Conservation (phyloP, 1,140 invertebrate genomes). For the Anoplophora glabripennis region DNA sequence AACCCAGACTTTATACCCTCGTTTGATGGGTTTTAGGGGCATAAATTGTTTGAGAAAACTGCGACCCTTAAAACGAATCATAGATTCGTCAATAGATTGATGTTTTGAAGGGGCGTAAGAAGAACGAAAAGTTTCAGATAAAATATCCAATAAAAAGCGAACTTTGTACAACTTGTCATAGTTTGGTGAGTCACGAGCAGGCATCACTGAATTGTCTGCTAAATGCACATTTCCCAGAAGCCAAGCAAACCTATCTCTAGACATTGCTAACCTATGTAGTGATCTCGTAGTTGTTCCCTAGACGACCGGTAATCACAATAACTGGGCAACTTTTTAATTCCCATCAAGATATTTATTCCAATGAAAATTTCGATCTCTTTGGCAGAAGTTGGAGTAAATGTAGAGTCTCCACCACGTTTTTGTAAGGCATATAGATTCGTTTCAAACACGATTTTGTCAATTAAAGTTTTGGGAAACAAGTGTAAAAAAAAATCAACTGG, state of each 20-base stretch:
- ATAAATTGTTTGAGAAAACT: slow-evolving; percentile 49
- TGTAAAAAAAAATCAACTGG: too few species aligned
- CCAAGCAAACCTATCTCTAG: slow-evolving; percentile 16
- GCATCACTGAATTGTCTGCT: slow-evolving; percentile 17
- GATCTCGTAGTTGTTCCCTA: slow-evolving; percentile 6
- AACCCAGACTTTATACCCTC: slow-evolving; percentile 32
- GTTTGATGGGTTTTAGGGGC: slow-evolving; percentile 50
- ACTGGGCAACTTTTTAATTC: too few species aligned
- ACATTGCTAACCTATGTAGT: slow-evolving; percentile 11
- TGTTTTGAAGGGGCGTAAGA: neutral
- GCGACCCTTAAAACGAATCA: slow-evolving; percentile 46
- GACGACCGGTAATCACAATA: slow-evolving; percentile 13
- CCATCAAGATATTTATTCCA: too few species aligned
- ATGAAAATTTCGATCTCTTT: too few species aligned
- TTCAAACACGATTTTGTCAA: too few species aligned
- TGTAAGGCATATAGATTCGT: too few species aligned
- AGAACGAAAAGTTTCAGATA: neutral
- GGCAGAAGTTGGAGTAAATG: too few species aligned
- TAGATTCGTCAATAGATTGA: slow-evolving; percentile 41
- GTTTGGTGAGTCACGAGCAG: slow-evolving; percentile 5
- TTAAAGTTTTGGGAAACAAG: too few species aligned
- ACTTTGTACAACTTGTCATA: slow-evolving; percentile 40
- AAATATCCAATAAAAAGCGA: slow-evolving; percentile 10
- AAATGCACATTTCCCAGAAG: slow-evolving; percentile 11
- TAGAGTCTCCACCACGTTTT: too few species aligned